These are phyloP conservation scores for Lichenostomus cassidix DNA, from an alignment of 2,113 vertebrate genomes.

Conservation along the genomic window DNA sequence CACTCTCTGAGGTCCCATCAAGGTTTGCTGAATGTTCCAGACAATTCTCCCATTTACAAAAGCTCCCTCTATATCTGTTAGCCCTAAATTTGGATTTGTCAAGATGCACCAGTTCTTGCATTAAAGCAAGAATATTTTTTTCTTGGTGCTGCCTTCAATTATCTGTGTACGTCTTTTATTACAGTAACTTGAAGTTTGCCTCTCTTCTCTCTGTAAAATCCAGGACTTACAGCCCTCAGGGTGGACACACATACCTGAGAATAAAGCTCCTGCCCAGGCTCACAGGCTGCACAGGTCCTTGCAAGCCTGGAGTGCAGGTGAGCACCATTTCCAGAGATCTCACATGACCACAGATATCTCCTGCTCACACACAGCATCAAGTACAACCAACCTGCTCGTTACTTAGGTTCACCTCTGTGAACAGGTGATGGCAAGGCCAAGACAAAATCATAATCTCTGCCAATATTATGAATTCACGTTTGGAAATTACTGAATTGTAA, in stretches of 20 bases:
- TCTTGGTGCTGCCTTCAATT: neutral
- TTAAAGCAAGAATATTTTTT: neutral
- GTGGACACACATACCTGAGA: neutral
- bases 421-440: neutral
- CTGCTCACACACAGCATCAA: neutral
- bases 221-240: neutral
- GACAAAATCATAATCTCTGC: neutral
- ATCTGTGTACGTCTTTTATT: neutral
- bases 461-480: neutral
- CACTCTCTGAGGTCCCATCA: neutral
- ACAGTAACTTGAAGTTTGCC: neutral
- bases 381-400: neutral
- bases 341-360: too few species aligned
- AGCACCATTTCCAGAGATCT: neutral
- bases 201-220: neutral
- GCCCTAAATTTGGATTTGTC: neutral
- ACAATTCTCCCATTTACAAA: neutral
- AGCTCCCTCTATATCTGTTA: neutral
- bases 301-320: neutral
- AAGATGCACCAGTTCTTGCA: neutral
- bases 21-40: neutral
- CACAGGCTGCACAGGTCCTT: neutral
- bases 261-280: neutral
- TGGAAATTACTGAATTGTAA: neutral
- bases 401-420: neutral